phyloP scores from a whole-genome alignment of 2,113 vertebrate genomes.

The Takifugu flavidus region DNA sequence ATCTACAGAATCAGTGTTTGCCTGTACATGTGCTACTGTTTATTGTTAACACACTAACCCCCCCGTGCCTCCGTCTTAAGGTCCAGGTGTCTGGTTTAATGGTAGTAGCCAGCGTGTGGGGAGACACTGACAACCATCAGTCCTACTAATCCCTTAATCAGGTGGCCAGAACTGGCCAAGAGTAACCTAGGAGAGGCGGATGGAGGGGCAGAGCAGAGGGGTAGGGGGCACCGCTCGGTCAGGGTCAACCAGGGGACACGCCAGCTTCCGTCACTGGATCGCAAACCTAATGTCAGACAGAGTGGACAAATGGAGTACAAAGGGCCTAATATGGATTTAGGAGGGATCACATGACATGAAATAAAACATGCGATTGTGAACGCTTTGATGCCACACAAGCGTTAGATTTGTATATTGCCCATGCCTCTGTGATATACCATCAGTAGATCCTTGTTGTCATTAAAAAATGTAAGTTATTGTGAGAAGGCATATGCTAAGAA shows the following conservation, averaged over 20 bases:
- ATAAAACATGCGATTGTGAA: no score
- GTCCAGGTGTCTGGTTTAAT: slow-evolving; percentile 64
- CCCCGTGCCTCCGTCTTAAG: slow-evolving; percentile 20
- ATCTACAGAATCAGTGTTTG: slow-evolving; percentile 8
- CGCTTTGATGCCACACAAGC: no score
- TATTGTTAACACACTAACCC: slow-evolving; percentile 23
- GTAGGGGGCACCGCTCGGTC: slow-evolving; percentile 39
- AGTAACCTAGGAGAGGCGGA: slow-evolving; percentile 61
- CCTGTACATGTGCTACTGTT: slow-evolving; percentile 17
- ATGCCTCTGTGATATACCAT: no score
- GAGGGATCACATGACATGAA: neutral
- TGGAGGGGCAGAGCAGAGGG: slow-evolving; percentile 33
- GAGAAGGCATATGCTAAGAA: no score
- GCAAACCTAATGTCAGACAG: slow-evolving; percentile 37
- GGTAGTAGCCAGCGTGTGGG: slow-evolving; percentile 49
- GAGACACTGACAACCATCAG: slow-evolving; percentile 72
- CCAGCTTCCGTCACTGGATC: slow-evolving; percentile 55
- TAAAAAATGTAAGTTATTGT: no score
- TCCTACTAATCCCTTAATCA: slow-evolving; percentile 75
- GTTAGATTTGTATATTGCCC: no score
- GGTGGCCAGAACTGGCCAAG: slow-evolving; percentile 64
- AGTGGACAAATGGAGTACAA: slow-evolving; percentile 24
- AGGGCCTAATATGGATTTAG: neutral
- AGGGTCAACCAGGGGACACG: slow-evolving; percentile 77
- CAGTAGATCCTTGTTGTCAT: no score